Evolutionary conservation across 2,797 vertebrate genomes (phyloP), one percentile per base, ranked within the genome.

Genomic region (Echeneis naucrates): DNA sequence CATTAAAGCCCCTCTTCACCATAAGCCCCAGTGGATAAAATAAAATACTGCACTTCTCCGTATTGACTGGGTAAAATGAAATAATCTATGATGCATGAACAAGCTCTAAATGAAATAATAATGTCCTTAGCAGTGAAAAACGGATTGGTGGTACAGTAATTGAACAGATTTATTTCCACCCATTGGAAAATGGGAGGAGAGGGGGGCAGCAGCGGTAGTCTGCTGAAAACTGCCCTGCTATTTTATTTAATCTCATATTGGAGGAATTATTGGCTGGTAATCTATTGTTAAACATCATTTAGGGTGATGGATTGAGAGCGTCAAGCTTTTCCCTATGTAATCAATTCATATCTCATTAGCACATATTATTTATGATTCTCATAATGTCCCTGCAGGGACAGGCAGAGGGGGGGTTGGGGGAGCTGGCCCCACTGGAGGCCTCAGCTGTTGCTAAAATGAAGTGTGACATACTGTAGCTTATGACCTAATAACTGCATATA

Each of bases 21-120:
- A 75, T 74, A 84, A 92, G 93, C 94, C 92, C 89, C 89, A 91
- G 95, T 89, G 90, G 92, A 92, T 92, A 87, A 88, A 95, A 95
- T 96, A 96, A 96, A 96, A 95, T 92, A 93, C 95, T 94, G 94
- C 90, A 91, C 94, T 96, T 95, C 95, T 95, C 96, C 88, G 93
- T 96, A 96, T 96, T 96, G 97, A 98, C 96, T 96, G 95, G 94
- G 93, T 93, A 93, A 96, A 97, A 97, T 96, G 96, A 97, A 97
- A 96, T 96, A 95, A 96, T 96, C 96, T 96, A 94, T 96, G 95
- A 97, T 97, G 95, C 95, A 95, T 96, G 95, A 97, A 96, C 96
- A 97, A 96, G 94, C 94, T 94, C 95, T 95, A 97, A 98, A 97
- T 95, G 95, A 98, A 98, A 98, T 97, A 98, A 98, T 97, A 98